These are phyloP conservation scores for Corella eumyota DNA, from an alignment of 23 tunicate genomes.

Conservation along the genomic window DNA sequence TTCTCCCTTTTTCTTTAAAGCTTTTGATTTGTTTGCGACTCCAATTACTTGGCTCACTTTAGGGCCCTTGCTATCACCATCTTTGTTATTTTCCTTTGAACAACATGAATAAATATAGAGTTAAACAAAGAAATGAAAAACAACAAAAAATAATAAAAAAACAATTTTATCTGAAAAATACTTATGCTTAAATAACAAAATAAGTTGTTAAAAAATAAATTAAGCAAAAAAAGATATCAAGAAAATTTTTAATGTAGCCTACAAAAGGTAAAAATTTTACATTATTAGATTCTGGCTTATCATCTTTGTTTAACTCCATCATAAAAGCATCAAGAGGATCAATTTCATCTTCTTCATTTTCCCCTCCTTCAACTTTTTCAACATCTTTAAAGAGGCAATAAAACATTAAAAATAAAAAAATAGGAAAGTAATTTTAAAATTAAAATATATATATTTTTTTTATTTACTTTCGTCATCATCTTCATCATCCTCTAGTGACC, in stretches of 20 bases:
- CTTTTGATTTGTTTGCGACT: conserved; percentile 35
- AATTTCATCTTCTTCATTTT: conserved; percentile 63
- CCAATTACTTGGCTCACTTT: conserved; percentile 75
- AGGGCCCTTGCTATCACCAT: conserved; percentile 30
- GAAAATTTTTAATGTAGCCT: too few relatives aligned
- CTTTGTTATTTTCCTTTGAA: conserved; percentile 3
- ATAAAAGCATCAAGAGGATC: conserved; percentile 99
- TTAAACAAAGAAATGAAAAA: neutral
- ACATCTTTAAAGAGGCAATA: too few relatives aligned
- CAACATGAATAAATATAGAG: neutral
- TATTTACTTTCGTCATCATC: conserved; percentile 45
- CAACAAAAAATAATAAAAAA: neutral
- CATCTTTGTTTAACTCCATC: conserved; percentile 49
- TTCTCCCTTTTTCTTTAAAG: conserved; percentile 54
- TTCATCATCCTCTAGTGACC: conserved; percentile 86
- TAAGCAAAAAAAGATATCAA: too few relatives aligned
- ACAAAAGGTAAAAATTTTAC: too few relatives aligned
- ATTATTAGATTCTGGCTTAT: too few relatives aligned
- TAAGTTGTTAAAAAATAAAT: too few relatives aligned
- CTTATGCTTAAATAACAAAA: too few relatives aligned
- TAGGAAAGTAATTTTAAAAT: too few relatives aligned
- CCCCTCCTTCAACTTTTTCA: conserved; percentile 22
- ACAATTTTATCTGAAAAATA: neutral
- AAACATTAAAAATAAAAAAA: too few relatives aligned
- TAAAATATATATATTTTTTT: neutral